A percentile compares a stretch with the other conserved stretches of the same genome.
phyloP scores from a whole-genome alignment of 2,113 vertebrate genomes.

The Penelope pileata region DNA sequence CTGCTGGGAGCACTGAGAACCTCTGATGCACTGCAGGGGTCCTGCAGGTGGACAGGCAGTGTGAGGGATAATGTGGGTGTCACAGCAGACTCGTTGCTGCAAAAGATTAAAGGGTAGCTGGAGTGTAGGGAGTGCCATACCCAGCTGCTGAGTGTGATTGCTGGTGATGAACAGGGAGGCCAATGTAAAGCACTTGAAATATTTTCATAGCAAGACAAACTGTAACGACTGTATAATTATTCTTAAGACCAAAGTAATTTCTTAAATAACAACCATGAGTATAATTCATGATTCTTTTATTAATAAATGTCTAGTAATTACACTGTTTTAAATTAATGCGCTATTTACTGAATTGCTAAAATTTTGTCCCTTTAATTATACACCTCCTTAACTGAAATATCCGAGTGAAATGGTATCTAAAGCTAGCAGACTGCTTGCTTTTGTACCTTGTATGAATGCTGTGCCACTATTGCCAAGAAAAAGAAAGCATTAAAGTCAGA shows the following conservation, averaged over 20 bases:
- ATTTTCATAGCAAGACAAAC: background rate
- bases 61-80: background rate
- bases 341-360: constrained; percentile 58
- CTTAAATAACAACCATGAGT: constrained; percentile 31
- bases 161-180: background rate
- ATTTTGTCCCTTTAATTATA: constrained; percentile 59
- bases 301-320: constrained; percentile 36
- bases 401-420: background rate
- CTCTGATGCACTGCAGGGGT: fast-evolving
- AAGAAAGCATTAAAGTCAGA: background rate
- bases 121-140: background rate
- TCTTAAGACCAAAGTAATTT: constrained; percentile 36
- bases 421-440: background rate
- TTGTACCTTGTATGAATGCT: background rate
- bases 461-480: background rate
- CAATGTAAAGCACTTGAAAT: background rate
- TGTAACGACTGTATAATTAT: background rate
- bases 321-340: constrained; percentile 40
- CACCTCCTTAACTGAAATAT: constrained; percentile 41
- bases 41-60: background rate
- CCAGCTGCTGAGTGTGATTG: background rate
- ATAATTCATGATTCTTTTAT: constrained; percentile 41
- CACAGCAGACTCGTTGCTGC: background rate
- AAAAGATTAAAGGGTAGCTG: background rate
- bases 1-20: background rate